Evolutionary conservation across 64 coral and sea anemone genomes (phyloP).

Genomic region (Acropora yongei): DNA sequence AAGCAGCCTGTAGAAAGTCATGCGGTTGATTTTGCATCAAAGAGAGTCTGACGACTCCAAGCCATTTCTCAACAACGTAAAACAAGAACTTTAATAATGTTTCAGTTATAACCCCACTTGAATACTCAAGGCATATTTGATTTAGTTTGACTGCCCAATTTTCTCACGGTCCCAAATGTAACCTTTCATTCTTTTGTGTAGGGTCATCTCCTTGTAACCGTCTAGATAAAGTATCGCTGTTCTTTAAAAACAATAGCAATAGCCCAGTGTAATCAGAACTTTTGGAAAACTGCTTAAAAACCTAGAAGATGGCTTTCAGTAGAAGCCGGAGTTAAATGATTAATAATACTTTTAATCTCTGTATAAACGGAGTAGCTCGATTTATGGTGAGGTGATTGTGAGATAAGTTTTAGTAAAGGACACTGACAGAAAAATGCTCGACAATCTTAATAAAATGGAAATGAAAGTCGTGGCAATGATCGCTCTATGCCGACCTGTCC

Average conservation of each 20-base stretch:
- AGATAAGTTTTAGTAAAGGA: too few species aligned
- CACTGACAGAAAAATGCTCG: too few species aligned
- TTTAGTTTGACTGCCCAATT: not conserved
- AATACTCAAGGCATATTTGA: not conserved
- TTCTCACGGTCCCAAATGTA: slow-evolving; percentile 27
- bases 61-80: not conserved
- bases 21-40: not conserved
- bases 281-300: not conserved
- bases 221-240: not conserved
- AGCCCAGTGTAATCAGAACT: not conserved
- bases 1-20: not conserved
- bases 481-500: too few species aligned
- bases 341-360: not conserved
- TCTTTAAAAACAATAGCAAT: not conserved
- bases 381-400: too few species aligned
- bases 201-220: not conserved
- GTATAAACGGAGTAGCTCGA: not conserved
- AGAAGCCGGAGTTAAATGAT: too few species aligned
- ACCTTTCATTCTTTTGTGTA: not conserved
- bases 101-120: not conserved
- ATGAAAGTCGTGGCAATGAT: too few species aligned
- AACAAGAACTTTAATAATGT: not conserved
- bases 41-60: not conserved
- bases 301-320: not conserved
- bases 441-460: not conserved